Percentiles rank a stretch among this genome's conserved stretches.
Conservation (phyloP, 1,140 invertebrate genomes). For the Euglossa dilemma region DNA sequence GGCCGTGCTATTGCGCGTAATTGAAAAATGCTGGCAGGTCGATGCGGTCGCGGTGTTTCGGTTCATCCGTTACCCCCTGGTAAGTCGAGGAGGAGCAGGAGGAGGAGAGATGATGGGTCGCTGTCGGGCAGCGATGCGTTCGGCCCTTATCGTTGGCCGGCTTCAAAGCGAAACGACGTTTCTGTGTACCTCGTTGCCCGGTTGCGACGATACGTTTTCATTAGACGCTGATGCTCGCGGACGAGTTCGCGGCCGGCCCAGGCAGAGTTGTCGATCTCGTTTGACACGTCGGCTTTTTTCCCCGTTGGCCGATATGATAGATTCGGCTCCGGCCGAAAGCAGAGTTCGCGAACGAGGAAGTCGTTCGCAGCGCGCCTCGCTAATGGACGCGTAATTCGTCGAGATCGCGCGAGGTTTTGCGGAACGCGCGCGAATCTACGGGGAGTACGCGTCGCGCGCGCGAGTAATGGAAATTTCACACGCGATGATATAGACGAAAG, state of each 20-base stretch:
- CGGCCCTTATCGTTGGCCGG: slow-evolving; percentile 23
- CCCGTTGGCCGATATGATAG: background rate
- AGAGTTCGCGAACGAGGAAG: background rate
- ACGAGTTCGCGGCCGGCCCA: background rate
- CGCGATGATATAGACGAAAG: background rate
- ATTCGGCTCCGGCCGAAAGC: background rate
- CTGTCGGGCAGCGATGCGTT: background rate
- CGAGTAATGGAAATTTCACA: background rate
- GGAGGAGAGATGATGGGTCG: slow-evolving; percentile 13
- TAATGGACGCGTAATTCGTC: slow-evolving; percentile 1
- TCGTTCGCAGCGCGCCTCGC: no score
- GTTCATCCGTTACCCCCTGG: slow-evolving; percentile 31
- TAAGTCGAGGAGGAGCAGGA: slow-evolving; percentile 25
- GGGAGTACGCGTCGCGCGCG: no score
- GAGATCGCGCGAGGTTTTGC: no score
- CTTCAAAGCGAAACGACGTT: slow-evolving; percentile 17
- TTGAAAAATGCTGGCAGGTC: slow-evolving; percentile 55
- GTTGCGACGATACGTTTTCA: slow-evolving; percentile 51
- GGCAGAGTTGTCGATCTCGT: slow-evolving; percentile 27
- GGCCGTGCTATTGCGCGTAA: slow-evolving; percentile 31
- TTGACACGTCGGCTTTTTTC: slow-evolving; percentile 25
- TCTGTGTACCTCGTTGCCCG: slow-evolving; percentile 13
- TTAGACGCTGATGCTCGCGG: slow-evolving; percentile 26
- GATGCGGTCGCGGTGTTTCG: slow-evolving; percentile 18
- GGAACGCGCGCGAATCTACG: no score